phyloP scores from a whole-genome alignment of 1,140 invertebrate genomes.

The Onthophagus taurus region DNA sequence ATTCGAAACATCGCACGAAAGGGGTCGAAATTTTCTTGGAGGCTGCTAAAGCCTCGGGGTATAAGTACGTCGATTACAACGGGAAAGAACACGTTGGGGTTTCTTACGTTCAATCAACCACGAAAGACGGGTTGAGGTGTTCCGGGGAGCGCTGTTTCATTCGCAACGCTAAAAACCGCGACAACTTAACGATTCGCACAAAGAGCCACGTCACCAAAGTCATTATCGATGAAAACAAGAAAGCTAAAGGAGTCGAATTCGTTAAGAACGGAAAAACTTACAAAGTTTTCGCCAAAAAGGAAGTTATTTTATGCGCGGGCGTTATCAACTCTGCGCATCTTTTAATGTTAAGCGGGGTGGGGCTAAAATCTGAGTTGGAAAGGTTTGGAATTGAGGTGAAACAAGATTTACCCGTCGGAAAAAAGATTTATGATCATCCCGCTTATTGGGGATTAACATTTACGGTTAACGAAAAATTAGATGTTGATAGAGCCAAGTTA shows the following conservation, averaged over 20 bases:
- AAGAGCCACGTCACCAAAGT: conserved; percentile 70
- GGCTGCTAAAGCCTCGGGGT: conserved; percentile 65
- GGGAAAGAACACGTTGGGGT: conserved; percentile 81
- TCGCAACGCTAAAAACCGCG: conserved; percentile 62
- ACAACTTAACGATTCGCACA: conserved; percentile 76
- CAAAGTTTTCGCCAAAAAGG: conserved; percentile 62
- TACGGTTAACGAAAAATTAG: conserved; percentile 11
- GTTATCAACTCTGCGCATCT: conserved; percentile 82
- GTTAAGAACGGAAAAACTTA: conserved; percentile 56
- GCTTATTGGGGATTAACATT: conserved; percentile 10
- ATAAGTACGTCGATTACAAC: conserved; percentile 68
- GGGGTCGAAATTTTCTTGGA: conserved; percentile 55
- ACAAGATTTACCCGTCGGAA: conserved; percentile 7
- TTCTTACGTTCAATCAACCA: conserved; percentile 78
- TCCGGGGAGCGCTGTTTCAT: conserved; percentile 83
- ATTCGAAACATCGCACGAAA: conserved; percentile 51
- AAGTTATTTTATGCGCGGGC: conserved; percentile 77
- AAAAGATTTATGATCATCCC: conserved; percentile 8
- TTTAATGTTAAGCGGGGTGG: conserved; percentile 71
- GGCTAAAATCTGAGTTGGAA: conserved; percentile 50
- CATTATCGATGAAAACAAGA: conserved; percentile 63
- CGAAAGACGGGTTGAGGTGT: conserved; percentile 64
- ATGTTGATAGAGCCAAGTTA: conserved; percentile 3
- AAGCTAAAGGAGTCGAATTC: conserved; percentile 70
- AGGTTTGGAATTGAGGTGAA: conserved; percentile 37